Base-by-base conservation (phyloP, 2,113 vertebrate genomes). In the Aramus guarauna region DNA sequence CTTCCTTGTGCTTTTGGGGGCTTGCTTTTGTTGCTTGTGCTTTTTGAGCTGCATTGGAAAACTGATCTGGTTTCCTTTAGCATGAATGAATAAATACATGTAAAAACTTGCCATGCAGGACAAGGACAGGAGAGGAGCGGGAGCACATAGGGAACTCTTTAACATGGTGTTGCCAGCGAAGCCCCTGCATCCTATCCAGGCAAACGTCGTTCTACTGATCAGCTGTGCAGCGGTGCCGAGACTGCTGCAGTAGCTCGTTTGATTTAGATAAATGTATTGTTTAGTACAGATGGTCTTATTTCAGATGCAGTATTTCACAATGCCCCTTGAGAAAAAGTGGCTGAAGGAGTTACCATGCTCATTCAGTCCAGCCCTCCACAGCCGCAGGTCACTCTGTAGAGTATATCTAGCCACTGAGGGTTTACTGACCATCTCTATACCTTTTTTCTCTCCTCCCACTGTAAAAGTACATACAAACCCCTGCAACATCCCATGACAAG, bases 121-220 rank as follows among this genome's bases (percentile, higher is more conserved):
- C 11, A 53, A 68, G 63, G 18, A 39, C 32, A 56, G 39, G 34
- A 69, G 39, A 63, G 26, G 39, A 76, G 19, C 1, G 1, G 50
- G 64, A 85, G 24, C 26, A 36, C 9, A 9, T 5, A 12, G 39
- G 18, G 27, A 60, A 11, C 12, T 48, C 19, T 12, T 69, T 84
- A 47, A 53, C 1, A 1, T 37, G 24, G 20, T 71, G 17, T 50
- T 77, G 14, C 63, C 34, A 27, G n/a, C 45, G 58, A 64, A 83
- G 8, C 17, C 29, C 59, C 67, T 48, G 15, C 0, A 0, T 73
- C 41, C 32, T 36, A 48, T 39, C 48, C 0, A 1, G 16, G 21
- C 34, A 60, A 73, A 50, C 26, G 64, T 50, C 8, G 13, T 47
- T 85, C 23, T 50, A 15, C 32, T 69, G 53, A 53, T 79, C 34